A percentile compares a stretch with the other conserved stretches of the same genome.
phyloP scores from a whole-genome alignment of 2,113 vertebrate species.

The Terrapene triunguis region DNA sequence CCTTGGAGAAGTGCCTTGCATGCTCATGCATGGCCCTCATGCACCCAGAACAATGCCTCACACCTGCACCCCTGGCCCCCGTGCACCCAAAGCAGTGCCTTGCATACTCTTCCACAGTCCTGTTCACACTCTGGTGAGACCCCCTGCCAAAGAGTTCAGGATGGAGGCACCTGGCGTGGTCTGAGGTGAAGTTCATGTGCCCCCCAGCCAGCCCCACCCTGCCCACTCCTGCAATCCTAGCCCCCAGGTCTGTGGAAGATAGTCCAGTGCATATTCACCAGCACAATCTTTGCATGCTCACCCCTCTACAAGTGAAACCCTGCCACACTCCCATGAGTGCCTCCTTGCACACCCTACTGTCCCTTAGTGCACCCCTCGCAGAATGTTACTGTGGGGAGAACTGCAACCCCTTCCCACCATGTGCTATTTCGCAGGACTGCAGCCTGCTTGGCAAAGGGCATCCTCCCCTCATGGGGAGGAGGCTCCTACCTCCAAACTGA shows the following conservation, averaged over 20 bases:
- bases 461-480: neutral
- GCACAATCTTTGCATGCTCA: neutral
- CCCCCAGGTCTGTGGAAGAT: neutral
- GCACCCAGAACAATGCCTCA: neutral
- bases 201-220: neutral
- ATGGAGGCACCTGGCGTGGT: neutral
- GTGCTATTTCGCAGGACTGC: neutral
- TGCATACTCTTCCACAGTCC: neutral
- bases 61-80: neutral
- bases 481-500: no score
- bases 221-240: neutral
- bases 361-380: neutral
- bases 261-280: neutral
- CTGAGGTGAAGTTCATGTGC: neutral
- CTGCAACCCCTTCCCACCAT: neutral
- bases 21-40: fast-evolving
- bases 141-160: neutral
- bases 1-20: neutral
- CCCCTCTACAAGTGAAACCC: neutral
- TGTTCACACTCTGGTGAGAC: neutral
- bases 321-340: neutral
- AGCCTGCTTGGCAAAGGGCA: neutral
- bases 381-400: neutral
- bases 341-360: neutral
- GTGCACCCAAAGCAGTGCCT: neutral